Evolutionary conservation across 2,888 invertebrate genomes (phyloP).

Genomic region (Hypolimnas misippus): DNA sequence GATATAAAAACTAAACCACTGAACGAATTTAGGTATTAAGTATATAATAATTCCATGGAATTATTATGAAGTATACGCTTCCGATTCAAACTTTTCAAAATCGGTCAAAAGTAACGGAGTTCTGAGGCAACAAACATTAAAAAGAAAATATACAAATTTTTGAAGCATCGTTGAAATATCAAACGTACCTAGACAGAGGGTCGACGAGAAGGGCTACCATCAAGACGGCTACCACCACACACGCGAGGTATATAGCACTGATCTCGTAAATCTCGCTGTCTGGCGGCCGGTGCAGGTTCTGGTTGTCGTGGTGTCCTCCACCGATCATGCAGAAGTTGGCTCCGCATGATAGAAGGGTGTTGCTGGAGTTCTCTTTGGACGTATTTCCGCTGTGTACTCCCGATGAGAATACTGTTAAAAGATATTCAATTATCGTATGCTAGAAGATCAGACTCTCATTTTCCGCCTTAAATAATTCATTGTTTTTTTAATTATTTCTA

Average conservation of each 20-base stretch:
- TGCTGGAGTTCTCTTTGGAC: constrained; percentile 71
- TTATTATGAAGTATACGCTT: no score
- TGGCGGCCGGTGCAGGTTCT: constrained; percentile 91
- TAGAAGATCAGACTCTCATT: no score
- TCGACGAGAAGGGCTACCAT: constrained; percentile 95
- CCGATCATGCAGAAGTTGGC: constrained; percentile 92
- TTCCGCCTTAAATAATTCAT: no score
- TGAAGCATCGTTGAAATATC: not conserved
- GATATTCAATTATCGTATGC: no score
- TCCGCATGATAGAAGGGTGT: constrained; percentile 86
- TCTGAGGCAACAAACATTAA: no score
- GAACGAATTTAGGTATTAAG: no score
- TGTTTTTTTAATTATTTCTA: no score
- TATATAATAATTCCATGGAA: no score
- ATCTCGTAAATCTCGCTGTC: constrained; percentile 94
- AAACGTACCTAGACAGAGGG: constrained; percentile 91
- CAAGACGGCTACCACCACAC: constrained; percentile 92
- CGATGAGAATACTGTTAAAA: constrained; percentile 87
- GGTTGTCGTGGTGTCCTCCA: constrained; percentile 86
- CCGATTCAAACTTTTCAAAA: no score
- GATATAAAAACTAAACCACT: no score
- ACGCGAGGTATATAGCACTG: constrained; percentile 94
- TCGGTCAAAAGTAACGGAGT: no score
- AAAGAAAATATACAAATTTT: not conserved
- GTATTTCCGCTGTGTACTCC: constrained; percentile 87